Conservation (phyloP, 2,797 vertebrate species). For the Manis pentadactyla region DNA sequence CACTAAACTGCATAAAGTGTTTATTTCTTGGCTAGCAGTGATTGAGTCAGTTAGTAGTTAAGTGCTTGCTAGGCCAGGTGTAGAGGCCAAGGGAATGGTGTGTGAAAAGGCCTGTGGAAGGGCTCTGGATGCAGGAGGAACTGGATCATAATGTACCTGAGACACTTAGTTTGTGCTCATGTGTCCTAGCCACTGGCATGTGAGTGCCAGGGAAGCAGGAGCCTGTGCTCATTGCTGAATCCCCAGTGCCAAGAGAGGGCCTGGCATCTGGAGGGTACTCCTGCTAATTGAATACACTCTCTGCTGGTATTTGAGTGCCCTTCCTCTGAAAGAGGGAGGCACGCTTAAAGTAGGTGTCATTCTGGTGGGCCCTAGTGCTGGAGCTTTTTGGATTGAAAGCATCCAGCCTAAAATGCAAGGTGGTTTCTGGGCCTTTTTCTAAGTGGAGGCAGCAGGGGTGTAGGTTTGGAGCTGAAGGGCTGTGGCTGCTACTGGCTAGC, state of each 20-base stretch:
- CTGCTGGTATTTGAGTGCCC: neutral
- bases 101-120: neutral
- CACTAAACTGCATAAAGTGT: neutral
- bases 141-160: neutral
- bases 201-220: neutral
- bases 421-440: neutral
- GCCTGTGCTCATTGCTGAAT: neutral
- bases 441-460: neutral
- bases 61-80: conserved; percentile 65
- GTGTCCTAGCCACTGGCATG: neutral
- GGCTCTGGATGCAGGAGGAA: neutral
- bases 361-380: neutral
- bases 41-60: conserved; percentile 41
- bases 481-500: neutral
- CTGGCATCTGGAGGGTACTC: neutral
- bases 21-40: conserved; percentile 29
- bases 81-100: neutral
- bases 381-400: neutral
- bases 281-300: neutral
- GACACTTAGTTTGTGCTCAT: neutral
- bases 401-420: neutral
- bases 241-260: neutral
- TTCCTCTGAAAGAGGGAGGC: neutral
- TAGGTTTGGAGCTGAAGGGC: neutral
- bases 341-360: neutral